Base-by-base conservation (phyloP, 1,140 invertebrate species). In the Galleria mellonella region DNA sequence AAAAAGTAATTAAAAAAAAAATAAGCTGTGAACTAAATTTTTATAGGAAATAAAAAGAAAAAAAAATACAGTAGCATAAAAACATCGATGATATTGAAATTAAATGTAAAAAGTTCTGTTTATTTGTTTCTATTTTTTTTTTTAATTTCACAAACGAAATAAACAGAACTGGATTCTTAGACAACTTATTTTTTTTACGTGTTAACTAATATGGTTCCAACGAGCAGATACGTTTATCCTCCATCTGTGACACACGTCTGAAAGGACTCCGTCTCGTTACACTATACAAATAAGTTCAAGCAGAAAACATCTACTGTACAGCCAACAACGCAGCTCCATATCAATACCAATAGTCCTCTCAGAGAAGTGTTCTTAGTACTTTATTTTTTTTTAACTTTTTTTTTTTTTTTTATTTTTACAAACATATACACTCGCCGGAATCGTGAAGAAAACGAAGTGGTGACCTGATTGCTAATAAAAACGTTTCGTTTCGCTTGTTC, bases 111-210 rank as follows among this genome's bases (percentile, higher is more conserved):
- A 35, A 47, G 50, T 43, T 17, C 35, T 47, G 44, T 47, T 38
- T 40, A 42, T 42, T 42, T 32, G n/a, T n/a, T 5, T 28, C 5
- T 39, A 29, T 7, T 29, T 23, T 23, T 23, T 6, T 23, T 23
- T 2, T 23, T 23, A 3, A 23, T 23, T 6, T 2, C 6, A 1
- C 0, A 50, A 40, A 56, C 51, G 28, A 52, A 55, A 57, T 46
- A 53, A 53, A 58, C 47, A 59, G 53, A 45, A 48, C 55, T 44
- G 44, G 48, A 27, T 27, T 37, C 64, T 69, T 70, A 68, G 48
- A 75, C 75, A 71, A 78, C 72, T 81, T 81, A 74, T 76, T 81
- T 73, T 79, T 78, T 77, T 23, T 63, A 70, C 63, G 63, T 81
- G 67, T 79, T 72, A 79, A 69, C 74, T 77, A 83, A 53, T 36